Evolutionary conservation across 2,113 vertebrate genomes (phyloP), one percentile per base, ranked within the genome.

Genomic region (Periophthalmodon schlosseri): DNA sequence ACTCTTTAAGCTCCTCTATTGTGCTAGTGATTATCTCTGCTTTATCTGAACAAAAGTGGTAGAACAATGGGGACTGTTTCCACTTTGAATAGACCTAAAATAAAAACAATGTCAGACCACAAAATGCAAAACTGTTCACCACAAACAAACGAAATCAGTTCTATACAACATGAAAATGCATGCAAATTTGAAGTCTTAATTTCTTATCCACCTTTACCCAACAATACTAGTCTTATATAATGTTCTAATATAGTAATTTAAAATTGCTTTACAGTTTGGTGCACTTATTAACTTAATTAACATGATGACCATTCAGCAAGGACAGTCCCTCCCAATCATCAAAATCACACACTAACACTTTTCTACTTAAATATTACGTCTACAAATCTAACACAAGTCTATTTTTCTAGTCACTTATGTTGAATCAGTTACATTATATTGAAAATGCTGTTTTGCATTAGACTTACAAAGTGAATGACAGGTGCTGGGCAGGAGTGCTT

Each of bases 401-500:
- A 7, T 52, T 52, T 5, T 7, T 52, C 5, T 4, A 52, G 16
- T 20, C 52, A 56, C 52, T 52, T 52, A 2, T 58, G 56, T 58
- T 58, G n/a, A 24, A 14, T 1, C 39, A 8, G 9, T 44, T 44
- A 11, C 39, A 44, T 44, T 44, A 44, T 60, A 11, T 24, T 28
- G 21, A 28, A 15, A 60, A 60, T 18, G 15, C 28, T 3, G 28
- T 57, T 39, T 21, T 15, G 54, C 64, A 5, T 10, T 10, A 1
- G 46, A 23, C 95, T 93, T 90, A 99, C 97, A 63, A 84, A 94
- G 87, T 95, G 93, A 83, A 99, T 98, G 81, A 96, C 92, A 5
- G 97, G 97, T 0, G 96, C 97, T 0, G 97, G 97, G 79, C 97
- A 99, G 52, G 94, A 92, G 68, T 94, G 92, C 76, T 94, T 93